These are phyloP conservation scores for Cylas formicarius DNA, from an alignment of 1,140 invertebrate genomes.

Conservation along the genomic window DNA sequence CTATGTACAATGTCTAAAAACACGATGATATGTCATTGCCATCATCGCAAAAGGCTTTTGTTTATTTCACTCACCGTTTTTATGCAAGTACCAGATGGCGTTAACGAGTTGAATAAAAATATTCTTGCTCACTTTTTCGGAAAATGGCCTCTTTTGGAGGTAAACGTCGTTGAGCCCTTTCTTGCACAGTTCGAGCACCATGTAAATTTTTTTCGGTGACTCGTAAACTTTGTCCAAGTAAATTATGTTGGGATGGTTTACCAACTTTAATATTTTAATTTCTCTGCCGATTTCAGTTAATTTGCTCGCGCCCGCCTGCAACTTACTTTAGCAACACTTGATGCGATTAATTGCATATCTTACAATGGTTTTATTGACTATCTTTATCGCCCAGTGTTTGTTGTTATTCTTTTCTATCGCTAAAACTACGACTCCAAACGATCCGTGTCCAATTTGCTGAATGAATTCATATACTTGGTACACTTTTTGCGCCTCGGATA, in stretches of 20 bases:
- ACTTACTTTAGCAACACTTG: constrained; percentile 2
- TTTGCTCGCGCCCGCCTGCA: constrained; percentile 29
- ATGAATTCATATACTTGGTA: constrained; percentile 34
- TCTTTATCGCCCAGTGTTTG: constrained; percentile 48
- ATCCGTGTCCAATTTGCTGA: constrained; percentile 45
- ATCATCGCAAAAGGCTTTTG: neutral
- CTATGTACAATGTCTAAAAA: constrained; percentile 52
- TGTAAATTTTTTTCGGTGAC: constrained; percentile 43
- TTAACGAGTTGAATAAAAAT: constrained; percentile 45
- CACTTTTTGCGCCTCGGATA: constrained; percentile 31
- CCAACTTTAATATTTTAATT: constrained; percentile 49
- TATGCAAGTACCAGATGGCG: constrained; percentile 50
- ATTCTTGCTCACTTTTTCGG: constrained; percentile 42
- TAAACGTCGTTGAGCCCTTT: constrained; percentile 43
- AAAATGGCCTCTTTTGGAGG: constrained; percentile 36
- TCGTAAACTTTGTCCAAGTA: constrained; percentile 48
- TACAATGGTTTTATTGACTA: constrained; percentile 48
- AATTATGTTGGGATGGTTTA: constrained; percentile 50
- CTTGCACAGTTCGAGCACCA: constrained; percentile 48
- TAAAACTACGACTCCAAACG: constrained; percentile 47
- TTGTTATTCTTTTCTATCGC: constrained; percentile 41
- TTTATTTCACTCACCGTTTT: constrained; percentile 41
- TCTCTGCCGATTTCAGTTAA: constrained; percentile 44
- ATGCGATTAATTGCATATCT: constrained; percentile 19
- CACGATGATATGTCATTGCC: constrained; percentile 5